Conservation (phyloP, 2,113 vertebrate species). For the Podarcis raffonei region DNA sequence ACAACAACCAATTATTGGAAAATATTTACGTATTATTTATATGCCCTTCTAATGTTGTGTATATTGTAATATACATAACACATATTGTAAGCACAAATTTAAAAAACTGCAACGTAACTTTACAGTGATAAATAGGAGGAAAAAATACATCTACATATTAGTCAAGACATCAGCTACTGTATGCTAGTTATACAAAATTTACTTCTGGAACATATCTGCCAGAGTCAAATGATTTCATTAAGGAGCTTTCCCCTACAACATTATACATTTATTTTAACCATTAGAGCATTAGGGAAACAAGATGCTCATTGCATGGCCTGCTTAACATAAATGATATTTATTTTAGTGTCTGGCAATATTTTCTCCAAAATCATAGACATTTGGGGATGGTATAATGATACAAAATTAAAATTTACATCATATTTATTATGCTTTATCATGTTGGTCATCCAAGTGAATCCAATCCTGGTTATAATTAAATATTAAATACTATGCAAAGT, state of each 20-base stretch:
- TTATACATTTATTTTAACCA: neutral
- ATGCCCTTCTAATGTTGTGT: too few relatives aligned
- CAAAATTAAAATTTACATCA: conserved; percentile 1
- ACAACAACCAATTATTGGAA: too few relatives aligned
- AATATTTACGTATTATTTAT: too few relatives aligned
- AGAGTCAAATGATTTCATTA: conserved; percentile 11
- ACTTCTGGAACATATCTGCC: neutral
- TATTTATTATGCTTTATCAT: neutral
- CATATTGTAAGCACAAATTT: too few relatives aligned
- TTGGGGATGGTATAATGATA: neutral
- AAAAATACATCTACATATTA: neutral
- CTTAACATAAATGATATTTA: neutral
- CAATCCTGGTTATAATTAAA: neutral
- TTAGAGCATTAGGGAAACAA: neutral
- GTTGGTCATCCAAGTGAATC: neutral
- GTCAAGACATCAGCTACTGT: neutral
- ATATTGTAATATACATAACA: too few relatives aligned
- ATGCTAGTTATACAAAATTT: neutral
- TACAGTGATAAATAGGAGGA: neutral
- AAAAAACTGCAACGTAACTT: neutral
- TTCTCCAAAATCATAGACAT: conserved; percentile 6
- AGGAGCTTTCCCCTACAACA: neutral
- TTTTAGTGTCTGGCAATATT: neutral
- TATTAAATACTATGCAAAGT: neutral
- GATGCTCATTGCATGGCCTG: neutral